Conservation (phyloP, 1,140 invertebrate species). For the Linepithema humile region DNA sequence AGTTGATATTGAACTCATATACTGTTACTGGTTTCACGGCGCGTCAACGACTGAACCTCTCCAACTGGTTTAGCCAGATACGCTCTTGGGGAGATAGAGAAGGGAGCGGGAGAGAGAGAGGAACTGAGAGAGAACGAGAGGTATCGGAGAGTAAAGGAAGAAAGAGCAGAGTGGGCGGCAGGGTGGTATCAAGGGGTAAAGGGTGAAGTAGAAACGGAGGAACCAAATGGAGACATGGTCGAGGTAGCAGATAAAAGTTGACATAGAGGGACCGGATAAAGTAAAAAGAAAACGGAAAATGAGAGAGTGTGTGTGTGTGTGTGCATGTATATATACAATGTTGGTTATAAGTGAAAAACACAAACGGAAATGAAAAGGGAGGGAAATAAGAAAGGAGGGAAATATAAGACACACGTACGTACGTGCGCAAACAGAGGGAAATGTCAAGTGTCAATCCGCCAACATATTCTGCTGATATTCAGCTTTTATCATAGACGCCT, state of each 20-base stretch:
- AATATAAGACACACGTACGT: too few species aligned
- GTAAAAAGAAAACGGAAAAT: background rate
- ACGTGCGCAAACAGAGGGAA: too few species aligned
- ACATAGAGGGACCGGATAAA: background rate
- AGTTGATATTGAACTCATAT: background rate
- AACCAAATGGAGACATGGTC: background rate
- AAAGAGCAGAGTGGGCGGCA: background rate
- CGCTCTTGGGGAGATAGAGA: constrained; percentile 2
- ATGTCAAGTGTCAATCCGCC: background rate
- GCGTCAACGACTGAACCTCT: constrained; percentile 61
- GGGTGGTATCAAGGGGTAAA: background rate
- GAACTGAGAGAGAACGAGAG: background rate
- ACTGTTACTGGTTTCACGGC: constrained; percentile 50
- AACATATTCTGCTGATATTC: constrained; percentile 6
- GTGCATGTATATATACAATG: background rate
- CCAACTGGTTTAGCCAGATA: constrained; percentile 4
- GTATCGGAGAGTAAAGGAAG: background rate
- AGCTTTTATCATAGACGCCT: constrained; percentile 33
- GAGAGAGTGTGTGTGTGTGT: background rate
- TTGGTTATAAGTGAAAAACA: background rate
- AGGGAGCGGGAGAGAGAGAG: background rate
- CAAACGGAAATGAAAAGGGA: background rate
- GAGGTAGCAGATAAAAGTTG: background rate
- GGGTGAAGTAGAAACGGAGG: background rate
- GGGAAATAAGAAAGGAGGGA: too few species aligned